Conservation (phyloP, 2,113 vertebrate genomes). For the Equus przewalskii region DNA sequence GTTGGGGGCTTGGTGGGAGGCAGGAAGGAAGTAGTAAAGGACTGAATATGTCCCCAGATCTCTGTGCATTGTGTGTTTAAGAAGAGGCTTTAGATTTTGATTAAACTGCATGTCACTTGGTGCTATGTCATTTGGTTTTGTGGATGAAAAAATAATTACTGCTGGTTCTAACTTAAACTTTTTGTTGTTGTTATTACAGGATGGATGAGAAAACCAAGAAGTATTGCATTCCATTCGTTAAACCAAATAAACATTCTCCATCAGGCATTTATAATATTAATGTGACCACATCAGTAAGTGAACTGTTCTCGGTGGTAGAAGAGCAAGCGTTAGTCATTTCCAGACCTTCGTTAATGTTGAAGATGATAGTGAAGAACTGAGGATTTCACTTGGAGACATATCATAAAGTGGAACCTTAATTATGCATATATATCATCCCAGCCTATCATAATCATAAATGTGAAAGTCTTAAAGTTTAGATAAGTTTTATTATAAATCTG, state of each 20-base stretch:
- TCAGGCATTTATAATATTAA: conserved; percentile 78
- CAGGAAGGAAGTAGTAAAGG: neutral
- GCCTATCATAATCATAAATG: neutral
- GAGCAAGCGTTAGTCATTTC: neutral
- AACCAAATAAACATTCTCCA: conserved; percentile 85
- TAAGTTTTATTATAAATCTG: conserved; percentile 24
- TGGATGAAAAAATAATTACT: conserved; percentile 42
- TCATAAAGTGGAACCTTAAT: neutral
- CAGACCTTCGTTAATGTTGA: neutral
- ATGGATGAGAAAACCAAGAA: conserved; percentile 88
- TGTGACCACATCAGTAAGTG: conserved; percentile 87
- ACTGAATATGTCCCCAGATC: neutral
- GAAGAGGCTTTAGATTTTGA: neutral
- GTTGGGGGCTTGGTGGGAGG: neutral
- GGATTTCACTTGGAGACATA: conserved; percentile 26
- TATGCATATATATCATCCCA: neutral
- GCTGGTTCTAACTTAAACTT: conserved; percentile 35
- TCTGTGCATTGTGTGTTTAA: neutral
- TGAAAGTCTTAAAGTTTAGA: conserved; percentile 46
- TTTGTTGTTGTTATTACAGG: conserved; percentile 84
- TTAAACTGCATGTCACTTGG: neutral
- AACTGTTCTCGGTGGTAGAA: neutral
- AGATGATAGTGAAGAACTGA: conserved; percentile 3
- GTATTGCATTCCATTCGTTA: conserved; percentile 85
- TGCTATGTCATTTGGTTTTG: conserved; percentile 4